phyloP scores from a whole-genome alignment of 2,797 vertebrate species.

The Hipposideros larvatus region DNA sequence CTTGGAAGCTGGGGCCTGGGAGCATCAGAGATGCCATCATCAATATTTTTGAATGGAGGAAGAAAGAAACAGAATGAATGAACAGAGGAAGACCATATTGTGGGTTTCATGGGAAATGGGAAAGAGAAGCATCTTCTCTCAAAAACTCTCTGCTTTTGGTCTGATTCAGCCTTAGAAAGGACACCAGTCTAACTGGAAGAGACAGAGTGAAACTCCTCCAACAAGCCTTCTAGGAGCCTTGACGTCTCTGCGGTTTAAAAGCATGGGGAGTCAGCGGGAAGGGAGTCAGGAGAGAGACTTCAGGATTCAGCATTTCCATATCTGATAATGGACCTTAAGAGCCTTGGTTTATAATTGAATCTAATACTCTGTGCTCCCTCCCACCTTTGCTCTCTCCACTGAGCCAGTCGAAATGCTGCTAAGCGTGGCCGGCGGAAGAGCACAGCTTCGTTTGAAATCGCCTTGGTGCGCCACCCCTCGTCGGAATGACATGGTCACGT shows the following conservation, averaged over 20 bases:
- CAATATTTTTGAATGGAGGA: background rate
- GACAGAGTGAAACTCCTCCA: conserved; percentile 59
- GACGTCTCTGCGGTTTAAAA: conserved; percentile 28
- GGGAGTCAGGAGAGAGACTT: background rate
- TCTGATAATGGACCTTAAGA: conserved; percentile 10
- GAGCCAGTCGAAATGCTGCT: conserved; percentile 61
- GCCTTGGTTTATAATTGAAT: conserved; percentile 31
- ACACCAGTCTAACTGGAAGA: background rate
- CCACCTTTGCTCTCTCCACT: background rate
- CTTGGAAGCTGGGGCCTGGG: background rate
- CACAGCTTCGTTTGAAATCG: conserved; percentile 31
- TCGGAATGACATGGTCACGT: accelerated
- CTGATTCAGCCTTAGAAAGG: background rate
- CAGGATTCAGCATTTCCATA: background rate
- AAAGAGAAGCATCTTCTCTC: background rate
- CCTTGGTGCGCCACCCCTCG: background rate
- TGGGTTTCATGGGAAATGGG: background rate
- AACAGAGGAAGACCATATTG: background rate
- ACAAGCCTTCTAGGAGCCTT: background rate
- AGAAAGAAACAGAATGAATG: background rate
- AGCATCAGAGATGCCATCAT: background rate
- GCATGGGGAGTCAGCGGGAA: background rate
- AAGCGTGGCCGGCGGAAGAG: conserved; percentile 23
- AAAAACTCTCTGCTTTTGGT: background rate
- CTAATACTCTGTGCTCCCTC: background rate